A percentile compares a stretch with the other conserved stretches of the same genome.
Evolutionary conservation across 2,888 invertebrate genomes (phyloP).

Genomic region (Achlya flavicornis): DNA sequence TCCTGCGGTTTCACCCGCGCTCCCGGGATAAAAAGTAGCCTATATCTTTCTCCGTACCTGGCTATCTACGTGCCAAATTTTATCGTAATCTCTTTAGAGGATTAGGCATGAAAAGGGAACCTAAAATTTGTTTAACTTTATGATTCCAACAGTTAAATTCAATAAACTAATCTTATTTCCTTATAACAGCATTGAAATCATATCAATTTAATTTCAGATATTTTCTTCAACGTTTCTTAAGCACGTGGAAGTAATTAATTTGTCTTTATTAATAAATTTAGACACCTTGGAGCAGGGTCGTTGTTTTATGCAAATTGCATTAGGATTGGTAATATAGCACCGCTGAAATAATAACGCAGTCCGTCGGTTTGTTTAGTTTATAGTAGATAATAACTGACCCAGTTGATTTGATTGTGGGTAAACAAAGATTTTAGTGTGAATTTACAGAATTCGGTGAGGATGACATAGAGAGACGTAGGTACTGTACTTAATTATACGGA

Average conservation of each 20-base stretch:
- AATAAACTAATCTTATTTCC: no score
- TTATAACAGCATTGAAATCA: neutral
- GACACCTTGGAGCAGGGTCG: neutral
- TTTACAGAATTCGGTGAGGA: neutral
- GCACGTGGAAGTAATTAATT: constrained; percentile 1
- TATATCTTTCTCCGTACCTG: no score
- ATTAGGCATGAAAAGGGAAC: no score
- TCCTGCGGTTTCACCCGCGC: no score
- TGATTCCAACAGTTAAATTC: no score
- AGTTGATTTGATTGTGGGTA: neutral
- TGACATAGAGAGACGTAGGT: neutral
- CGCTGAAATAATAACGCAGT: constrained; percentile 11
- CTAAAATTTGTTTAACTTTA: no score
- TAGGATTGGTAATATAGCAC: constrained; percentile 2
- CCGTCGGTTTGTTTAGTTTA: neutral
- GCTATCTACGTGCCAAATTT: no score
- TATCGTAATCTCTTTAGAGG: no score
- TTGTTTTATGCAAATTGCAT: constrained; percentile 10
- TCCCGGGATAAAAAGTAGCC: no score
- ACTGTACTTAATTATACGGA: no score
- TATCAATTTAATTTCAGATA: neutral
- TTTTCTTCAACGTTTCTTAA: neutral
- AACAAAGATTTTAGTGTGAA: neutral
- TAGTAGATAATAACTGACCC: constrained; percentile 3
- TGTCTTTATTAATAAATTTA: constrained; percentile 2